Evolutionary conservation across 2,113 vertebrate species (phyloP), one percentile per base, ranked within the genome.

Genomic region (Hipposideros armiger): DNA sequence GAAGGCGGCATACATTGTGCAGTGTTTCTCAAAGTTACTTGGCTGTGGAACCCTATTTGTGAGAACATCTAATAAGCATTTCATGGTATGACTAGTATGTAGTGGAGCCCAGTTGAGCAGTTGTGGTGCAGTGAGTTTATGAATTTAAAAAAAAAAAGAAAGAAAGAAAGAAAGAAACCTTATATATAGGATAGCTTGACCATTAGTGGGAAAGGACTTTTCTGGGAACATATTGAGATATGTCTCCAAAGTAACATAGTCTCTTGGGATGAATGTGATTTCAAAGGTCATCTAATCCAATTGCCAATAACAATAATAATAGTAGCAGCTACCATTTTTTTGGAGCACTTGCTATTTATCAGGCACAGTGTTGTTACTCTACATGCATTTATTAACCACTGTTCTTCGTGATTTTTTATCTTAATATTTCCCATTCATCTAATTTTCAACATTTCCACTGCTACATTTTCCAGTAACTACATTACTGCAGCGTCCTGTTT

Each of bases 1-100:
- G n/a, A 87, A 90, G 47, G 81, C 62, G 69, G 45, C 22, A 36
- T 94, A 69, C 22, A 69, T 87, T 58, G 70, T 88, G 11, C 26
- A 76, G 45, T 54, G 11, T 91, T 81, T 91, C 52, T 95, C 4
- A 11, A 62, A 92, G 28, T 80, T 84, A 70, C 11, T 94, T 93
- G 82, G 32, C 77, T 66, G 7, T 20, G n/a, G 70, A 83, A 64
- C 42, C 32, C 66, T 83, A 26, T 95, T 95, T 82, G 56, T 96
- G 80, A 95, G 64, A 96, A 83, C 11, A 87, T 40, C 73, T 88
- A 67, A 67, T 73, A 93, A 93, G 70, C 32, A 84, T 94, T 94
- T 92, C 36, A 66, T 95, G n/a, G 54, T 94, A 77, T 77, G 72
- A 82, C 50, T 78, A 28, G 20, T 77, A 6, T 89, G 28, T 69